Conservation (phyloP, 1,140 invertebrate species). For the Achroia grisella region DNA sequence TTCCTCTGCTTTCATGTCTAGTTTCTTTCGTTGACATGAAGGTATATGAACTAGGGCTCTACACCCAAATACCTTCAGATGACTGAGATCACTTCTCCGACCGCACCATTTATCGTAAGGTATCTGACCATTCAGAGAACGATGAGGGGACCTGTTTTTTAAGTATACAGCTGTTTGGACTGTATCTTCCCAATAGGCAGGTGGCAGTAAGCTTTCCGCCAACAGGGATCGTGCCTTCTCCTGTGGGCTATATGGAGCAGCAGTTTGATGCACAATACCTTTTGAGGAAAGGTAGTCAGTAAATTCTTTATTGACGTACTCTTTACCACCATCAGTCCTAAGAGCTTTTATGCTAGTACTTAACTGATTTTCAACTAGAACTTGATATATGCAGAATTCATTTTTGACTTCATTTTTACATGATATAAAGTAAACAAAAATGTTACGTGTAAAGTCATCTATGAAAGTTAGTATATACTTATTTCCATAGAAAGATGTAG, state of each 20-base stretch:
- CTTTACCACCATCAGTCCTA: slow-evolving; percentile 58
- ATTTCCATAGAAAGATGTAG: slow-evolving; percentile 33
- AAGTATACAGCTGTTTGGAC: slow-evolving; percentile 48
- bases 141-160: slow-evolving; percentile 41
- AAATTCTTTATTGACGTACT: slow-evolving; percentile 46
- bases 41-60: too few species aligned
- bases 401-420: slow-evolving; percentile 47
- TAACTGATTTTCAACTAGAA: slow-evolving; percentile 37
- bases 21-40: slow-evolving; percentile 38
- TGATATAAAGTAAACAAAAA: slow-evolving; percentile 46
- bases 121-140: slow-evolving; percentile 4
- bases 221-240: slow-evolving; percentile 29
- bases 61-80: slow-evolving; percentile 58
- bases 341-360: slow-evolving; percentile 31
- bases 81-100: slow-evolving; percentile 19
- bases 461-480: slow-evolving; percentile 61
- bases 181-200: slow-evolving; percentile 54
- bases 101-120: slow-evolving; percentile 33
- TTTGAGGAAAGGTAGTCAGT: slow-evolving; percentile 24
- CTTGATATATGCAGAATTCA: slow-evolving; percentile 42
- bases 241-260: not conserved
- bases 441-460: slow-evolving; percentile 54
- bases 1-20: slow-evolving; percentile 24
- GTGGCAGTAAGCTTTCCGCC: slow-evolving; percentile 31
- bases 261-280: slow-evolving; percentile 36